Evolutionary conservation across 2,888 invertebrate species (phyloP), one percentile per base, ranked within the genome.

Genomic region (Branchellion lobata): DNA sequence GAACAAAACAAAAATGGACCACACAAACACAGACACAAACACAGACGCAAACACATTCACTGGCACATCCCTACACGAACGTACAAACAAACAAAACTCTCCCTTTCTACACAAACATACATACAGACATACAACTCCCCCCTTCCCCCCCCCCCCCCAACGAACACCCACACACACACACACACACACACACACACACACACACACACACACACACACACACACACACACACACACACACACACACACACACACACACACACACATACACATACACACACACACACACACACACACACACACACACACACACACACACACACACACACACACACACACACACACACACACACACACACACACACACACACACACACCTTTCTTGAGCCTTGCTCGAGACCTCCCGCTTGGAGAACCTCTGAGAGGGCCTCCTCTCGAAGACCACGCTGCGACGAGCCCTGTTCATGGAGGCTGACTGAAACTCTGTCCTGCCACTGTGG

Each of bases 351-450:
- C 34, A 31, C 31, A 33, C 69, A 69, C 34, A 31, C 31, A 33
- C 69, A 69, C 69, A 65, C 29, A 65, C 65, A 65, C 69, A 69
- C 69, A 69, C 69, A 57, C 61, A 57, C 61, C 40, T 40, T 40
- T 40, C 40, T 5, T 40, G 8, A 8, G 14, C 14, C 40, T 40
- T 40, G 40, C 40, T 40, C 40, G 40, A 8, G 5, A 14, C 8
- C 40, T 5, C 8, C 40, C 40, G 5, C 79, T 95, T 91, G 47
- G 96, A 96, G 87, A 95, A 98, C 82, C 98, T 90, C 88, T 99
- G 98, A 89, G 96, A 96, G 0, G 98, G 97, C 78, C 96, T 91
- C 81, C 99, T 90, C 88, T 99, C 98, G 87, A 99, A 95, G 86
- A 96, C 95, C 5, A 96, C 96, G 0, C 95, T 95, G 78, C 96